Evolutionary conservation across 2,888 invertebrate genomes (phyloP).

Genomic region (Ormia ochracea): DNA sequence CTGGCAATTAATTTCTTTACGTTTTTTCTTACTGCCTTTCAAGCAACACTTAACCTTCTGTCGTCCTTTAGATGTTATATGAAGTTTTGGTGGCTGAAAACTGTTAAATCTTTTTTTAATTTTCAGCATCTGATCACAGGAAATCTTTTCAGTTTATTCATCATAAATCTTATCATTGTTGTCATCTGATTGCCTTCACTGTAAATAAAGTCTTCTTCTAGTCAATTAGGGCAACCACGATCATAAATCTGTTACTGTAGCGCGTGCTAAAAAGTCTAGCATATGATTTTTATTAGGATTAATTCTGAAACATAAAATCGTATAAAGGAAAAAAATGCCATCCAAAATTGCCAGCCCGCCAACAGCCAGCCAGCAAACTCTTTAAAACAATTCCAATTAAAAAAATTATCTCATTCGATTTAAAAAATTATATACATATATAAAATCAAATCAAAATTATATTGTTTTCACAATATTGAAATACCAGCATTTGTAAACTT

Average conservation of each 20-base stretch:
- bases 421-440: no score
- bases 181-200: conserved; percentile 46
- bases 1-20: conserved; percentile 62
- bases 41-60: conserved; percentile 52
- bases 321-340: not conserved
- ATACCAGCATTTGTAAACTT: not conserved
- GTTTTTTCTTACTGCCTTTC: conserved; percentile 10
- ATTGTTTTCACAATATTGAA: not conserved
- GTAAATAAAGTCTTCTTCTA: not conserved
- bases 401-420: no score
- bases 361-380: no score
- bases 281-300: conserved; percentile 19
- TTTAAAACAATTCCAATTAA: no score
- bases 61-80: not conserved
- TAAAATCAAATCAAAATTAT: no score
- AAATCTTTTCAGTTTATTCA: conserved; percentile 47
- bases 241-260: conserved; percentile 39
- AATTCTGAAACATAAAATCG: not conserved
- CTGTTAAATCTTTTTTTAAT: conserved; percentile 43
- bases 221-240: not conserved
- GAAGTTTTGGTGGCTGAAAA: conserved; percentile 58
- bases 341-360: no score
- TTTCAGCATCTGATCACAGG: conserved; percentile 65
- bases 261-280: conserved; percentile 50
- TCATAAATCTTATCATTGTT: conserved; percentile 45